Conservation (phyloP, 2,797 vertebrate species). For the Leuciscus waleckii region DNA sequence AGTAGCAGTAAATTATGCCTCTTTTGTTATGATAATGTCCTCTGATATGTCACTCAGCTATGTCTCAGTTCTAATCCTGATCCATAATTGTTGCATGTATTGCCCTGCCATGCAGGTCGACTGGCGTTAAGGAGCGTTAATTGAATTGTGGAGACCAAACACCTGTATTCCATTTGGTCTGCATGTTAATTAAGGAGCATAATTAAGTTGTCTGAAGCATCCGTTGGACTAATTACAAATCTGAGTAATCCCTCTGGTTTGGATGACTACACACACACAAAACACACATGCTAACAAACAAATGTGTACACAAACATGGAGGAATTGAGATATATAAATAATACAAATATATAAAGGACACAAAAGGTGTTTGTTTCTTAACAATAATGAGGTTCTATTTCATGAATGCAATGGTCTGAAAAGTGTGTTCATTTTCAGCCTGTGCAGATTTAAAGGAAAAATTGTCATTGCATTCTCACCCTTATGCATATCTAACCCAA, state of each 20-base stretch:
- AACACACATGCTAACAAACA: slow-evolving; percentile 1
- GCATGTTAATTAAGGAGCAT: slow-evolving; percentile 57
- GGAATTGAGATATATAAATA: neutral
- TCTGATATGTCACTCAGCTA: slow-evolving; percentile 35
- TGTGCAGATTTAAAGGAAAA: neutral
- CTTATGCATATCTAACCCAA: no score
- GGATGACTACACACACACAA: slow-evolving; percentile 10
- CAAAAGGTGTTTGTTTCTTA: neutral
- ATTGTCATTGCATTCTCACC: neutral
- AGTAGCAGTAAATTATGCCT: slow-evolving; percentile 28
- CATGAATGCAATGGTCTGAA: neutral
- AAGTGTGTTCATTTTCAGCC: neutral
- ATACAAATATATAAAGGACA: neutral
- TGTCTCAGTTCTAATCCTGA: slow-evolving; percentile 21
- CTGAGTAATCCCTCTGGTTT: slow-evolving; percentile 34
- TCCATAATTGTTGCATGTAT: slow-evolving; percentile 32
- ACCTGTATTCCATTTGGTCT: slow-evolving; percentile 57
- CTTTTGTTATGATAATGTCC: slow-evolving; percentile 42
- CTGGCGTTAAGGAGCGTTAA: slow-evolving; percentile 47
- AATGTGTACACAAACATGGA: neutral
- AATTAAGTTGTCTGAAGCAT: slow-evolving; percentile 57
- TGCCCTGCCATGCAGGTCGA: slow-evolving; percentile 26
- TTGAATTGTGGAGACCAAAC: slow-evolving; percentile 52
- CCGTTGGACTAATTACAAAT: slow-evolving; percentile 44
- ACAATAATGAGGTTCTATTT: neutral